Evolutionary conservation across 2,113 vertebrate genomes (phyloP), one percentile per base, ranked within the genome.

Genomic region (Brienomyrus brachyistius): DNA sequence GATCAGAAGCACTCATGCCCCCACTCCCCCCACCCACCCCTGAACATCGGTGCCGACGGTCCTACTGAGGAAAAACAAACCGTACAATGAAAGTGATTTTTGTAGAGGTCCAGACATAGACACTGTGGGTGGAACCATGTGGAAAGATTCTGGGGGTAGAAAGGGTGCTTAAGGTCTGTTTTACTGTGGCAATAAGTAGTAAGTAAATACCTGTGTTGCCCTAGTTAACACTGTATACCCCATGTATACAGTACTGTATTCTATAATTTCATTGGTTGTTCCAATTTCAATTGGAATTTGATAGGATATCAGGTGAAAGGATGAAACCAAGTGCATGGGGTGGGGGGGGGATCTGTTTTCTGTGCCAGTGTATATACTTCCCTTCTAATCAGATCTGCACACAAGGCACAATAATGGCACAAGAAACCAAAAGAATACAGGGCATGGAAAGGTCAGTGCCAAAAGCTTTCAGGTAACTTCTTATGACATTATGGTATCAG

Each of bases 1-100:
- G 89, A 92, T 90, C 91, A 91, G 82, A 87, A 82, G 70, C 35
- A 90, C 66, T 85, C 77, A 54, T 89, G n/a, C 15, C 17, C 54
- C 47, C 45, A 48, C 77, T 4, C 35, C 35, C 43, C 77, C 7
- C n/a, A 13, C 9, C 66, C 66, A 74, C 70, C 80, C 80, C 17
- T 9, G 45, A 83, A 83, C 17, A 11, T 45, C 3, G 23, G 54
- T 19, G 31, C 51, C 31, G 59, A 40, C 10, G 43, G 52, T 47
- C 11, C 17, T 35, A 43, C 50, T 87, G 51, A 87, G 86, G 56
- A 45, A 47, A 88, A n/a, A 59, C 27, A 45, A 66, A 66, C n/a
- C 19, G n/a, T 40, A 23, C 13, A 45, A 50, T 5, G 21, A 59
- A 31, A 27, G 31, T 45, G 35, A 48, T 88, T 35, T 45, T 56